These are phyloP conservation scores for Aphelenchoides bicaudatus DNA, from an alignment of 2,888 invertebrate genomes.

Conservation along the genomic window DNA sequence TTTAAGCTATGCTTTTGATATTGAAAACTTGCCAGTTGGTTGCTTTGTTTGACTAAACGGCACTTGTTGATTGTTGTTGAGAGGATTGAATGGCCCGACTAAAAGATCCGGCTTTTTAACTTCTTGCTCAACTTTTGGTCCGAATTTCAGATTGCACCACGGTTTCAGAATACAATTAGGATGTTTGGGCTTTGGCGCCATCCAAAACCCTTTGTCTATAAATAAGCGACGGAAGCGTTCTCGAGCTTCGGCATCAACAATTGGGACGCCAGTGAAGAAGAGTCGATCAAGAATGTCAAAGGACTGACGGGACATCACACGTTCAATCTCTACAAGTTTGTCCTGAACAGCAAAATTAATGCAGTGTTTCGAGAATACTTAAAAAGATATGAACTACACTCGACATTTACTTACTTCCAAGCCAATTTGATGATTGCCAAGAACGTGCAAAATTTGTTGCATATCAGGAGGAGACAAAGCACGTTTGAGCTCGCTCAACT, in stretches of 20 bases:
- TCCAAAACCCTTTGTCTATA: slow-evolving; percentile 17
- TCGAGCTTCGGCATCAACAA: slow-evolving; percentile 30
- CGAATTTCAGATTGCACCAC: neutral
- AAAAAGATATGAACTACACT: neutral
- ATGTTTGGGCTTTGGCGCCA: neutral
- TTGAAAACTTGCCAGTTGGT: too few species aligned
- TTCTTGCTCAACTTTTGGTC: neutral
- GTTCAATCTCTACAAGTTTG: slow-evolving; percentile 21
- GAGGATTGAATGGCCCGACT: too few species aligned
- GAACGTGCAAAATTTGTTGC: slow-evolving; percentile 15
- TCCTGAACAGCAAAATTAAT: slow-evolving; percentile 22
- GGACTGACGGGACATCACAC: slow-evolving; percentile 24
- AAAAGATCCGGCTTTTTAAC: neutral
- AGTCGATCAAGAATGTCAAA: slow-evolving; percentile 27
- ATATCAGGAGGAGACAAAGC: slow-evolving; percentile 18
- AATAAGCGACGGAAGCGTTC: slow-evolving; percentile 29
- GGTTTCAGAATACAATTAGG: slow-evolving; percentile 4
- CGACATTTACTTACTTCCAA: slow-evolving; percentile 21
- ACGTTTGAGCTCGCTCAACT: slow-evolving; percentile 23
- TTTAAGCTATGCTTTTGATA: too few species aligned
- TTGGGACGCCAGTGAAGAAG: slow-evolving; percentile 29
- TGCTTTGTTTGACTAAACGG: too few species aligned
- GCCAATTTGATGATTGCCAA: slow-evolving; percentile 18
- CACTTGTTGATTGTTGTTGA: too few species aligned
- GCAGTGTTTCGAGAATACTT: neutral